phyloP scores from a whole-genome alignment of 1,140 invertebrate species.

The Drosophila nigromelanica region DNA sequence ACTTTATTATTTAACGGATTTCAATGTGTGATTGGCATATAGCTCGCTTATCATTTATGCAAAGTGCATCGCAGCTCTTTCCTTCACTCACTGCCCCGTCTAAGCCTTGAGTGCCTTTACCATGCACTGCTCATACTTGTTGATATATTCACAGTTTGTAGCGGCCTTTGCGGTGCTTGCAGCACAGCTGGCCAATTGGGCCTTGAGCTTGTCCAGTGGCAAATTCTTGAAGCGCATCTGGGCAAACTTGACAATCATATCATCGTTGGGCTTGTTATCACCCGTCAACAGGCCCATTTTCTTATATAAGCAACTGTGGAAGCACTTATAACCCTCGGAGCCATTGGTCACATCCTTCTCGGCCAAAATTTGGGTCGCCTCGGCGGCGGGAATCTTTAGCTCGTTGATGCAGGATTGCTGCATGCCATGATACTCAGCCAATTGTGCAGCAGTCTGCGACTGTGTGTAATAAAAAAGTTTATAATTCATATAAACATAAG shows the following conservation, averaged over 20 bases:
- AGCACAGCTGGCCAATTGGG: slow-evolving; percentile 30
- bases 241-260: slow-evolving; percentile 46
- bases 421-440: slow-evolving; percentile 48
- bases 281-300: slow-evolving; percentile 54
- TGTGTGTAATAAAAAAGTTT: neutral
- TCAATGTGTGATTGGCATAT: slow-evolving; percentile 20
- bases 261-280: slow-evolving; percentile 42
- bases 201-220: slow-evolving; percentile 52
- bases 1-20: slow-evolving; percentile 65
- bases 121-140: slow-evolving; percentile 56
- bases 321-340: slow-evolving; percentile 59
- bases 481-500: neutral
- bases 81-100: neutral
- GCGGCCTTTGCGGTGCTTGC: slow-evolving; percentile 12
- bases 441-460: slow-evolving; percentile 47
- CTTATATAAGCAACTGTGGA: slow-evolving; percentile 65
- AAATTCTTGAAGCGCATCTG: slow-evolving; percentile 43
- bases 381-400: slow-evolving; percentile 46
- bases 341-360: slow-evolving; percentile 57
- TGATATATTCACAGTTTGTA: slow-evolving; percentile 45
- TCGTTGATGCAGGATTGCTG: slow-evolving; percentile 69
- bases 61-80: neutral
- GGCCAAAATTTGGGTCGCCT: slow-evolving; percentile 31
- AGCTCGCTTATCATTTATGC: slow-evolving; percentile 32
- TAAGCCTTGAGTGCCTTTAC: slow-evolving; percentile 46